Evolutionary conservation across 2,888 invertebrate species (phyloP), one percentile per base, ranked within the genome.

Genomic region (Zelleria hepariella): DNA sequence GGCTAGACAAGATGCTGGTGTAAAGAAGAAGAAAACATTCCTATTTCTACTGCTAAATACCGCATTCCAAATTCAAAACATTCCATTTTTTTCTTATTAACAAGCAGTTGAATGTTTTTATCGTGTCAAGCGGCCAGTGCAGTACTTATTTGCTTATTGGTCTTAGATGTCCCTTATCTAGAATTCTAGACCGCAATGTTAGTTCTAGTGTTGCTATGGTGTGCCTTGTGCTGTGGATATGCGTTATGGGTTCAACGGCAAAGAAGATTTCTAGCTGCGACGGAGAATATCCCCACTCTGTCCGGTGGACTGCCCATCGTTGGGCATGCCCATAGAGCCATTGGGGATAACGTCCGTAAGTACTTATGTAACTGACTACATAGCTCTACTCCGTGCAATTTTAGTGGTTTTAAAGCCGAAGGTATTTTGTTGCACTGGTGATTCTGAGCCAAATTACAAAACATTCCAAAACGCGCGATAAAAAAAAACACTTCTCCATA

Each of bases 291-390:
- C 4, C 47, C 47, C 2, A 57, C 21, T 48, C 24, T 57, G 15
- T 48, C 48, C 15, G 57, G 57, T 10, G 57, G n/a, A 4, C 24
- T 57, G 47, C 57, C 57, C 1, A 18, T 57, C n/a, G n/a, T 57
- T 18, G 57, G 57, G 3, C 57, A 57, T 47, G 57, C 57, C 6
- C 57, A 48, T 48, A 21, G 24, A 10, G 57, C 21, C 5, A 15
- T 48, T 15, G 57, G 57, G 7, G 48, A 57, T 6, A 24, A 24
- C 25, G n/a, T 24, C 10, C 24, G 53, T 53, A n/a, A 53, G 53
- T 53, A 25, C 10, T 25, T 15, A n/a, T 15, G 15, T 15, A 42
- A 10, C 10, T 15, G 32, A 42, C 10, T 42, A 1, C 10, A 42
- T 42, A 2, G 6, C 32, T 6, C 10, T 32, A 32, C 7, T 15